Base-by-base conservation (phyloP, 1,140 invertebrate genomes). In the Drosophila takahashii region DNA sequence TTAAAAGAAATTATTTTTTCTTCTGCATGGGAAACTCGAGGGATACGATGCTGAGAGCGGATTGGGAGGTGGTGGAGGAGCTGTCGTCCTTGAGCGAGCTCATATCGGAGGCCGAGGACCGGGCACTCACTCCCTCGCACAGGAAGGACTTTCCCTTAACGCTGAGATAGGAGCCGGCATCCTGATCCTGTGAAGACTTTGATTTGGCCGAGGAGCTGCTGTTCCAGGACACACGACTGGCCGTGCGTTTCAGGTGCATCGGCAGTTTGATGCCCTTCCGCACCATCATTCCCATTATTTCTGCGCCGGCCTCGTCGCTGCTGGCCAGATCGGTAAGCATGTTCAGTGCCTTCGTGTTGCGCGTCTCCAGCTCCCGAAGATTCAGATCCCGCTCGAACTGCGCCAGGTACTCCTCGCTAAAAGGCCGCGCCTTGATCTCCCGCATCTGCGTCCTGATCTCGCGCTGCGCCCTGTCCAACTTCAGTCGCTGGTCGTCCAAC, bases 291-390 rank as follows among this genome's bases (percentile, higher is more conserved):
- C 75, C 42, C 37, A 90, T 76, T 9, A 92, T 81, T 15, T 90
- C 59, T 56, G 92, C 58, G 10, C 85, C 77, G 77, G 81, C 67
- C 79, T 75, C 62, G 50, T 91, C 75, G 26, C 60, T 75, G 16
- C 71, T 72, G 22, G 90, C 78, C 58, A 93, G 81, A 47, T 93
- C 92, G 7, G 78, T 54, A 8, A 94, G 45, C 50, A 92, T 72
- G 44, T 93, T 92, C 3, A 93, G 52, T 0, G 85, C 91, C 58
- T 78, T 87, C 11, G 78, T 80, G 64, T 93, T 93, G 39, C 67
- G 92, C 44, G 72, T 79, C 83, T 81, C 91, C 52, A 74, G 83
- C 56, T 92, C 93, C 78, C 79, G 93, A 48, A 78, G 79, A 51
- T 84, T 89, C 52, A 83, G 62, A 41, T 92, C 86, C 29, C 91